Evolutionary conservation across 2,797 vertebrate species (phyloP).

Genomic region (Lagodon rhomboides): DNA sequence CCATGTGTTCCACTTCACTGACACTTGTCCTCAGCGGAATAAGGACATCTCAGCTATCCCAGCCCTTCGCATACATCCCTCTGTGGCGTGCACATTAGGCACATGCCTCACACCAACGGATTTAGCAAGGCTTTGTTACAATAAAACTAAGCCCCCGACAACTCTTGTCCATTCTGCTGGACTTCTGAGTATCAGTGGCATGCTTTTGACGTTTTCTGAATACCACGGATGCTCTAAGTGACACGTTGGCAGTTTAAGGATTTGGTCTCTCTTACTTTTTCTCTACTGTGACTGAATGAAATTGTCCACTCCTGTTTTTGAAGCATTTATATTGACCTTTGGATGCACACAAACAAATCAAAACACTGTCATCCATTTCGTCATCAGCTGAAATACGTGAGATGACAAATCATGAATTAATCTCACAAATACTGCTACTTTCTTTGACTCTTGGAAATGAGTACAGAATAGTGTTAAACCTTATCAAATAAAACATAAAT

Average conservation of each 20-base stretch:
- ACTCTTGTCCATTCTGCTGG: slow-evolving; percentile 37
- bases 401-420: slow-evolving; percentile 10
- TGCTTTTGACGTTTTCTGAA: slow-evolving; percentile 29
- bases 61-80: slow-evolving; percentile 33
- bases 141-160: slow-evolving; percentile 62
- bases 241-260: not conserved
- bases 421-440: slow-evolving; percentile 24
- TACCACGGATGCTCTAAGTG: not conserved
- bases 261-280: not conserved
- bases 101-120: slow-evolving; percentile 52
- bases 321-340: slow-evolving; percentile 41
- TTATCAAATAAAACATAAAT: slow-evolving; percentile 12
- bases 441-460: not conserved
- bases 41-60: slow-evolving; percentile 54
- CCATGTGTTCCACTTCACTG: slow-evolving; percentile 52
- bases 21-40: slow-evolving; percentile 23
- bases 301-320: slow-evolving; percentile 23
- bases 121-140: slow-evolving; percentile 71
- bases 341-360: slow-evolving; percentile 43
- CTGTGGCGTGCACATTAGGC: slow-evolving; percentile 54
- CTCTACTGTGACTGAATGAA: not conserved
- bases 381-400: not conserved
- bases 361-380: slow-evolving; percentile 1
- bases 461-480: slow-evolving; percentile 10
- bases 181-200: slow-evolving; percentile 30